Evolutionary conservation across 2,113 vertebrate genomes (phyloP).

Genomic region (Melanocharis versteri): DNA sequence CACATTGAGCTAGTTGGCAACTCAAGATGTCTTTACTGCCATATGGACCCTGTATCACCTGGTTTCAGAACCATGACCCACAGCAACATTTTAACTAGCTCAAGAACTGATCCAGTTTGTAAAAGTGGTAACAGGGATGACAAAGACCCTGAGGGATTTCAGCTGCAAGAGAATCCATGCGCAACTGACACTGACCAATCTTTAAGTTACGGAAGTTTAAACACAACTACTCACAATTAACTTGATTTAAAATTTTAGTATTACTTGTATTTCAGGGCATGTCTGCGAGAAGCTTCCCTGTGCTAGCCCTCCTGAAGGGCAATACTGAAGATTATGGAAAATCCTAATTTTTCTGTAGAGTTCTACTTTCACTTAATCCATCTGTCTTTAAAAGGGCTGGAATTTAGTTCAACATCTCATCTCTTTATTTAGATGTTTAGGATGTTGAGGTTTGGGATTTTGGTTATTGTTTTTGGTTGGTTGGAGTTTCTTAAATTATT

Average conservation of each 20-base stretch:
- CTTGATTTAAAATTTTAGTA: neutral
- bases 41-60: neutral
- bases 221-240: neutral
- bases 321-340: neutral
- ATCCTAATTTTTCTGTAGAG: neutral
- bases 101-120: neutral
- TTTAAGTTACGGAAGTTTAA: neutral
- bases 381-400: neutral
- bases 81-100: neutral
- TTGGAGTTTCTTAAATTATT: neutral
- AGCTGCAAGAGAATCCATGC: neutral
- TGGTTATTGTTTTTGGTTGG: neutral
- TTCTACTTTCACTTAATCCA: neutral
- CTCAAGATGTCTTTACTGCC: neutral
- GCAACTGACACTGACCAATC: neutral
- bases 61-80: neutral
- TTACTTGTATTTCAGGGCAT: neutral
- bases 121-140: neutral
- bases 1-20: fast-evolving
- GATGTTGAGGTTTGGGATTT: neutral
- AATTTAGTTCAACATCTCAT: neutral
- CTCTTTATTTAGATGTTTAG: neutral
- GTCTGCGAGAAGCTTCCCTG: neutral
- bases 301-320: neutral
- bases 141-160: neutral